Evolutionary conservation across 2,797 vertebrate genomes (phyloP).

Genomic region (Pipistrellus pipistrellus): DNA sequence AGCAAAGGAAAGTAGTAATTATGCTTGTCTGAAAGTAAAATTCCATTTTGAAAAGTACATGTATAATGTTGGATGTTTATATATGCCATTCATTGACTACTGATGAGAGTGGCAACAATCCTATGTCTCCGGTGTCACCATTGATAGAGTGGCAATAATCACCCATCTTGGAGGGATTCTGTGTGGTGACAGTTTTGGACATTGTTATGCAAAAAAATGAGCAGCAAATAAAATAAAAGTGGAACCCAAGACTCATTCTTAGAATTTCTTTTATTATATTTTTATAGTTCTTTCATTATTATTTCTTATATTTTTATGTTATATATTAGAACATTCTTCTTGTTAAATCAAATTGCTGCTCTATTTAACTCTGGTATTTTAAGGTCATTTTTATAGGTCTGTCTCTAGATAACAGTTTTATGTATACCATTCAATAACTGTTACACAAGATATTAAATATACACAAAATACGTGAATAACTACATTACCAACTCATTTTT

Average conservation of each 20-base stretch:
- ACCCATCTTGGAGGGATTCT: background rate
- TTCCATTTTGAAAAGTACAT: background rate
- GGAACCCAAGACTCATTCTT: background rate
- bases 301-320: background rate
- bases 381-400: background rate
- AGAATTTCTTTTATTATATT: background rate
- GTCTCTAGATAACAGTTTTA: background rate
- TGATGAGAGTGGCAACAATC: background rate
- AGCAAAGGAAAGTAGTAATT: slow-evolving; percentile 43
- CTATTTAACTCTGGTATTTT: background rate
- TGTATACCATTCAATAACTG: background rate
- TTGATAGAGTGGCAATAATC: background rate
- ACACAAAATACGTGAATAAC: slow-evolving; percentile 41
- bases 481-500: background rate
- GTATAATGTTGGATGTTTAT: background rate
- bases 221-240: slow-evolving; percentile 19
- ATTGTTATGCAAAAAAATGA: background rate
- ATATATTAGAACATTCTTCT: background rate
- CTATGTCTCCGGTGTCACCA: background rate
- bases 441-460: slow-evolving; percentile 39
- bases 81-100: background rate
- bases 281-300: slow-evolving; percentile 6
- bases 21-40: slow-evolving; percentile 47
- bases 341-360: slow-evolving; percentile 35
- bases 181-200: background rate